Conservation (phyloP, 2,888 invertebrate genomes). For the Conistra vaccinii region DNA sequence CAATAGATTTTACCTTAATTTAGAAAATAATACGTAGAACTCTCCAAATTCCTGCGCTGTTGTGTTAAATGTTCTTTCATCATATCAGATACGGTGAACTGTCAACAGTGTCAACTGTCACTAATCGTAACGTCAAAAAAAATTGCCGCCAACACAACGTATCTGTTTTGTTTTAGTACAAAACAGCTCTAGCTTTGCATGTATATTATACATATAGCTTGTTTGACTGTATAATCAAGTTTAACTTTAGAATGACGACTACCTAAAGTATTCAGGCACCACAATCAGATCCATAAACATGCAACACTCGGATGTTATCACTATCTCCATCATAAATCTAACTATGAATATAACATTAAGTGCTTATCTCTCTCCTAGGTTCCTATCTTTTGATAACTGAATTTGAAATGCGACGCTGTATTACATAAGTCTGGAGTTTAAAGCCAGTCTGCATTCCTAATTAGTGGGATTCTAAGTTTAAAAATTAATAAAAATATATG, state of each 20-base stretch:
- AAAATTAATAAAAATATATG: slow-evolving; percentile 1
- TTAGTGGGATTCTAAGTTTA: background rate
- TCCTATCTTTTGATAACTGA: slow-evolving; percentile 45
- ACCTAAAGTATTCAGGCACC: slow-evolving; percentile 29
- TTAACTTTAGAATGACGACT: slow-evolving; percentile 2
- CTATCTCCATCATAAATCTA: slow-evolving; percentile 47
- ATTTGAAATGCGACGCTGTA: slow-evolving; percentile 32
- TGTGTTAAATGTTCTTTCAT: background rate
- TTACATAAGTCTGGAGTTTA: slow-evolving; percentile 9
- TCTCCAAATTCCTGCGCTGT: too few species aligned
- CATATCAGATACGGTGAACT: background rate
- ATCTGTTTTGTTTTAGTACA: too few species aligned
- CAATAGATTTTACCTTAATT: background rate
- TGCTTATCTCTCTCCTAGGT: slow-evolving; percentile 38
- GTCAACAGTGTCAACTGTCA: background rate
- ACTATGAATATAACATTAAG: slow-evolving; percentile 48
- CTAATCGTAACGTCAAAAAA: background rate
- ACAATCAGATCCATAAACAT: slow-evolving; percentile 50
- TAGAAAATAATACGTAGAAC: background rate
- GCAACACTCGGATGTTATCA: slow-evolving; percentile 39
- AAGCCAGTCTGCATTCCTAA: slow-evolving; percentile 28
- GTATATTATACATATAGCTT: too few species aligned
- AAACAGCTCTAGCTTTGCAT: too few species aligned
- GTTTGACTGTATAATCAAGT: too few species aligned
- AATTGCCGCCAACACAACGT: too few species aligned